Conservation (phyloP, 2,888 invertebrate genomes). For the Lypha dubia region DNA sequence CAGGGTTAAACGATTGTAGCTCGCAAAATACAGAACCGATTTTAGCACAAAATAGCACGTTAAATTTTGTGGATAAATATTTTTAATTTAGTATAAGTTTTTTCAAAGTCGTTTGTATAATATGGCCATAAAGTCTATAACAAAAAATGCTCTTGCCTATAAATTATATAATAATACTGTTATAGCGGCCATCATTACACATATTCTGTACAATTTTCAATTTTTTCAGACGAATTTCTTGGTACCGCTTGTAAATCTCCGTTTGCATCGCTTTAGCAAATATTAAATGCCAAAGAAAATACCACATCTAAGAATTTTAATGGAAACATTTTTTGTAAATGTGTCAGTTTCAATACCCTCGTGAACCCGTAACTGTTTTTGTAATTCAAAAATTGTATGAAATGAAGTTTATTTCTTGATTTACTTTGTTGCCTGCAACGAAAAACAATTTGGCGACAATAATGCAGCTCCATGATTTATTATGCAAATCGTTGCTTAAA, state of each 20-base stretch:
- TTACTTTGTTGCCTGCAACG: slow-evolving; percentile 23
- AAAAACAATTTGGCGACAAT: slow-evolving; percentile 69
- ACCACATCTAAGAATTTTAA: slow-evolving; percentile 17
- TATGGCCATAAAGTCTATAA: too few relatives aligned
- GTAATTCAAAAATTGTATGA: slow-evolving; percentile 19
- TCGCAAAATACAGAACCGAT: too few relatives aligned
- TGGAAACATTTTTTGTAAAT: slow-evolving; percentile 1
- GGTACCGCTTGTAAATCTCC: background rate
- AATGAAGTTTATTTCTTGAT: slow-evolving; percentile 29
- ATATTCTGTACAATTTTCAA: too few relatives aligned
- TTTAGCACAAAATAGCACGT: too few relatives aligned
- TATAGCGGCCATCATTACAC: too few relatives aligned
- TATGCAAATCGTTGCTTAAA: slow-evolving; percentile 69
- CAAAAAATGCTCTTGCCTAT: too few relatives aligned
- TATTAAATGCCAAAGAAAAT: background rate
- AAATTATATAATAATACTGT: too few relatives aligned
- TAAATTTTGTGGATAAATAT: too few relatives aligned
- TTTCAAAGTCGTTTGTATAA: too few relatives aligned
- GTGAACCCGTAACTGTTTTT: slow-evolving; percentile 66
- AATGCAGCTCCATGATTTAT: slow-evolving; percentile 68
- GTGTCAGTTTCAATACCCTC: slow-evolving; percentile 44
- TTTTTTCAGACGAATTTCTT: too few relatives aligned
- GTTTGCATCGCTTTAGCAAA: background rate
- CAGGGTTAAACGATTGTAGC: too few relatives aligned
- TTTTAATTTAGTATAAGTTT: too few relatives aligned